phyloP scores from a whole-genome alignment of 2,797 vertebrate genomes.

The Vireo griseus region DNA sequence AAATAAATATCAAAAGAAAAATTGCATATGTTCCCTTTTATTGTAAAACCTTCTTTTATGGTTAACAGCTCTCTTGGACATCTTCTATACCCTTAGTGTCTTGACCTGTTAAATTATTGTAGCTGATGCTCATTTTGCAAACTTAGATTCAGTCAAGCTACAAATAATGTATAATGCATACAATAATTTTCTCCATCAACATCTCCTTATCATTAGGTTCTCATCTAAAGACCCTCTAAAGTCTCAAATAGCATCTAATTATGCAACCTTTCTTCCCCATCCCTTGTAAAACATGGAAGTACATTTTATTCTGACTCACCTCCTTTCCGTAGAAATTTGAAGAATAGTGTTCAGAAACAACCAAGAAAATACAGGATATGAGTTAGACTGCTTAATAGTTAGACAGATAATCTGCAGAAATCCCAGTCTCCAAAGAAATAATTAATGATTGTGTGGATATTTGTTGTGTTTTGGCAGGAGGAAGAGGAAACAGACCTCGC shows the following conservation, averaged over 20 bases:
- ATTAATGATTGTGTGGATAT: background rate
- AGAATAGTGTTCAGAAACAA: background rate
- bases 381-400: background rate
- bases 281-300: background rate
- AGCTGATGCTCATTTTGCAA: background rate
- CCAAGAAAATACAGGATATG: background rate
- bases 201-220: background rate
- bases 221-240: background rate
- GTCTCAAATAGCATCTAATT: background rate
- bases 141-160: background rate
- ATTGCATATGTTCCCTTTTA: background rate
- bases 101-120: background rate
- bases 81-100: background rate
- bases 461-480: slow-evolving; percentile 71
- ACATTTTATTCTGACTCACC: background rate
- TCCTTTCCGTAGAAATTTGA: background rate
- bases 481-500: slow-evolving; percentile 88
- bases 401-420: background rate
- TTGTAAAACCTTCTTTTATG: background rate
- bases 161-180: background rate
- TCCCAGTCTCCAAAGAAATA: background rate
- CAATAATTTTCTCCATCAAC: background rate
- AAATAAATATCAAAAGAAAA: background rate
- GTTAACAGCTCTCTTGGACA: background rate
- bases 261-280: background rate